Base-by-base conservation (phyloP, 2,113 vertebrate genomes). In the Ascaphus truei region DNA sequence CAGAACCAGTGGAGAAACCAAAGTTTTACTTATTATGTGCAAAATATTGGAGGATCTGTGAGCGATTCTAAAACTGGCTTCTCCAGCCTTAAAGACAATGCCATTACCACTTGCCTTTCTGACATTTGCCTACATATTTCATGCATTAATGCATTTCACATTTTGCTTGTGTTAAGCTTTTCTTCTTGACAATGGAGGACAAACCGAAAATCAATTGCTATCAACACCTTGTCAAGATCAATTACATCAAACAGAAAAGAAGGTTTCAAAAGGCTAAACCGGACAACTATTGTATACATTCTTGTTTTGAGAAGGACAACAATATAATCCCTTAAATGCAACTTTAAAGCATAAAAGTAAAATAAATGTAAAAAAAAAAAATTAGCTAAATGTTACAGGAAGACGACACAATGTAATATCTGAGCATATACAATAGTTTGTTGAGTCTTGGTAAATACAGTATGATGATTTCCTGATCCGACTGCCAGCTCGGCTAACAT, bases 181-280 rank as follows among this genome's bases (percentile, higher is more conserved):
- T 51, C 34, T 71, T 34, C 25, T 0, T 1, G 5, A 66, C 0
- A 50, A 52, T 65, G 13, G 15, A 66, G 53, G 37, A 5, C 56
- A 61, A 61, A 64, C 3, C 5, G 22, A 39, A 68, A 76, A 60
- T 29, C 67, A 20, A 71, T 59, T 52, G 53, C 51, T 58, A 34
- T 73, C 30, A 74, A 68, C 56, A 10, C 58, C 43, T 26, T 72
- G 77, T 65, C 76, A 73, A 68, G 48, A 53, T 52, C 63, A 53
- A 56, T 59, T 58, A 69, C 51, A 67, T 73, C 77, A 79, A 73
- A 61, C 33, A 64, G 23, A 52, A 63, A 29, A 52, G 48, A 9
- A 34, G 57, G 34, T 53, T 71, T 68, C 75, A 71, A 60, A 61
- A 75, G 34, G 18, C 34, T 52, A 56, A 50, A 34, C 18, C 22